Evolutionary conservation across 2,113 vertebrate species (phyloP), one percentile per base, ranked within the genome.

Genomic region (Caranx melampygus): DNA sequence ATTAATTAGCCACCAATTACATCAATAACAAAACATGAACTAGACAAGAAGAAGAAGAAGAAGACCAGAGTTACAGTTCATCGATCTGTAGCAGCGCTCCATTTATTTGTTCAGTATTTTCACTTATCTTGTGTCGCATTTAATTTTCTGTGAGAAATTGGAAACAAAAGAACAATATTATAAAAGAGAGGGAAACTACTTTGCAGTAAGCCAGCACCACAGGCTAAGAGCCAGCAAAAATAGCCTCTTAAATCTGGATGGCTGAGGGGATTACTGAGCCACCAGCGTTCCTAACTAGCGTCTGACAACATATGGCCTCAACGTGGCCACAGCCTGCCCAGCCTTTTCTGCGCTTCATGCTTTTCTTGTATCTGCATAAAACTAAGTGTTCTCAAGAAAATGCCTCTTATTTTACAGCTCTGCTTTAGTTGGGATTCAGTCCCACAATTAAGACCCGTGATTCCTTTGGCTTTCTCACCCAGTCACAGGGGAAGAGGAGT

Each of bases 171-270:
- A 47, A 71, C 47, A 80, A 78, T 58, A 62, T 45, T 26, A 26
- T 26, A 26, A 68, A 69, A 76, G 42, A n/a, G 61, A 74, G 63
- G 49, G 69, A 79, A 86, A 86, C 57, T 59, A 66, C 78, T 85
- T 86, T 89, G 67, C 68, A 26, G 52, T 91, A 91, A 92, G 80
- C 73, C 79, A 76, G 62, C 18, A 57, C 52, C 76, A 58, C 87
- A 85, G 83, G 84, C 84, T 94, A 92, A 94, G 71, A 93, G 88
- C 82, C 78, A 73, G 82, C 87, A 92, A 89, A 94, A 94, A 95
- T 94, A 95, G 91, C 90, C n/a, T 80, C 89, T 90, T 93, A 94
- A 94, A 93, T 92, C 92, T 80, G 81, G 45, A 70, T 52, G 88
- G 81, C 82, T 94, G 93, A 94, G 86, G 89, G 88, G 94, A 95